These are phyloP conservation scores for Chrysotoxum bicinctum DNA, from an alignment of 2,888 invertebrate genomes.

Conservation along the genomic window DNA sequence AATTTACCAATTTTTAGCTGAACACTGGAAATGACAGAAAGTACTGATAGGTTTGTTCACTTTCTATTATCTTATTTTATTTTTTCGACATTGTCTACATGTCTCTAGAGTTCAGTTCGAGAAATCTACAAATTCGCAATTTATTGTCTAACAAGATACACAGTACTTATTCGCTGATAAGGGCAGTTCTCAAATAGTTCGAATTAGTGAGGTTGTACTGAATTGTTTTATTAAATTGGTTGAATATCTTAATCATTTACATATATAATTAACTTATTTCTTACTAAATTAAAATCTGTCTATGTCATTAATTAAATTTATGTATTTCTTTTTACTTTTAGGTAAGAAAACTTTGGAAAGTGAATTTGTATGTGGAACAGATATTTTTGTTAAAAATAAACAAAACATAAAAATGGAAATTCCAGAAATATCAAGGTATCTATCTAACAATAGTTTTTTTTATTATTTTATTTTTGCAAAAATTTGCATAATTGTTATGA, in stretches of 20 bases:
- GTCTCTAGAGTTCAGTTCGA: too few relatives aligned
- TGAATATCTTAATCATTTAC: background rate
- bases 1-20: too few relatives aligned
- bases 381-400: background rate
- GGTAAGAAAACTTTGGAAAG: constrained; percentile 30
- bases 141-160: too few relatives aligned
- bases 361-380: constrained; percentile 15
- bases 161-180: too few relatives aligned
- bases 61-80: too few relatives aligned
- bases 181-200: too few relatives aligned
- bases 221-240: background rate
- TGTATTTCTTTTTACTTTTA: constrained; percentile 33
- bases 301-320: background rate
- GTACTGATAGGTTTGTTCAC: too few relatives aligned
- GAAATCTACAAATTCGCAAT: too few relatives aligned
- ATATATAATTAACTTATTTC: background rate
- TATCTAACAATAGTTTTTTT: background rate
- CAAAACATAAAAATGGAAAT: constrained; percentile 19
- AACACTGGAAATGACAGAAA: too few relatives aligned
- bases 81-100: too few relatives aligned
- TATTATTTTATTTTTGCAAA: background rate
- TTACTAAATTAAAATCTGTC: background rate
- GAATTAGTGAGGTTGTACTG: too few relatives aligned
- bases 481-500: constrained; percentile 3
- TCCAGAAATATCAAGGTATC: background rate